phyloP scores from a whole-genome alignment of 2,888 invertebrate species.

The Meandrusa payeni region DNA sequence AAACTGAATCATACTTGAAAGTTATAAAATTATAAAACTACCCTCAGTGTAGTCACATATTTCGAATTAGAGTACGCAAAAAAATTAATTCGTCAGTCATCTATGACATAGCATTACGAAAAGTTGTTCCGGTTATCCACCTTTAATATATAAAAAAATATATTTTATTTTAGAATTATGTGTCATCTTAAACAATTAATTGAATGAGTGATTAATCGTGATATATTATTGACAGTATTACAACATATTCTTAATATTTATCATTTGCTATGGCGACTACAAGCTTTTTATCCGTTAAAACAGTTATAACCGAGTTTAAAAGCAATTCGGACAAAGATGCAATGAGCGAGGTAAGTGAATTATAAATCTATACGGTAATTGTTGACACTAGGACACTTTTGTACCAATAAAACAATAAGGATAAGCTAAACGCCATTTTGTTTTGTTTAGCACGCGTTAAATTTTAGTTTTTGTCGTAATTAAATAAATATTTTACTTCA shows the following conservation, averaged over 20 bases:
- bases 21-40: no score
- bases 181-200: conserved; percentile 30
- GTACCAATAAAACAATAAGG: no score
- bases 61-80: no score
- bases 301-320: conserved; percentile 73
- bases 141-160: conserved; percentile 36
- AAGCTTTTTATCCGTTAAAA: conserved; percentile 68
- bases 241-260: conserved; percentile 29
- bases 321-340: conserved; percentile 71
- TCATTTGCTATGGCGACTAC: conserved; percentile 49
- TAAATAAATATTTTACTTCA: no score
- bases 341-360: conserved; percentile 67
- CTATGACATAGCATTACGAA: conserved; percentile 47
- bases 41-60: no score
- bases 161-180: conserved; percentile 38
- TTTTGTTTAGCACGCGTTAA: conserved; percentile 9
- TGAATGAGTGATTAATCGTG: conserved; percentile 35
- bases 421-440: conserved; percentile 36
- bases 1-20: no score
- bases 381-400: no score
- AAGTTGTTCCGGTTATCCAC: conserved; percentile 48
- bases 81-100: conserved; percentile 41
- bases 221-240: conserved; percentile 38
- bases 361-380: no score
- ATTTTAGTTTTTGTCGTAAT: no score